phyloP scores from a whole-genome alignment of 2,113 vertebrate species.

The Leiothrix lutea region DNA sequence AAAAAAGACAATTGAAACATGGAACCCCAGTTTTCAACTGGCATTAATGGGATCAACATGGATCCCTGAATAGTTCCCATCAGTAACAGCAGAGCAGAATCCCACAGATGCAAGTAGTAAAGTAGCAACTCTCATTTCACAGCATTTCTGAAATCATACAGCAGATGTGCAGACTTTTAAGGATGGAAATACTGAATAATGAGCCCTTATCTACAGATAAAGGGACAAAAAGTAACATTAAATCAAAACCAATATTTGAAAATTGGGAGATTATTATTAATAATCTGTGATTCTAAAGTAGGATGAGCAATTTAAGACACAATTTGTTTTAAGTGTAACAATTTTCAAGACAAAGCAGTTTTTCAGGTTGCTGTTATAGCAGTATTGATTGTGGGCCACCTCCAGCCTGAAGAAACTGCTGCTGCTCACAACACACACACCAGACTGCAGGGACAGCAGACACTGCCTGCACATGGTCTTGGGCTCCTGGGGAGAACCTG shows the following conservation, averaged over 20 bases:
- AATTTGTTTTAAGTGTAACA: background rate
- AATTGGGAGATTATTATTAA: background rate
- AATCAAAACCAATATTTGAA: background rate
- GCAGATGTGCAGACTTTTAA: background rate
- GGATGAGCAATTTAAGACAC: background rate
- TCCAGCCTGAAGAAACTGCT: background rate
- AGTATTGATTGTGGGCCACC: background rate
- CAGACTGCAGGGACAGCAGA: fast-evolving
- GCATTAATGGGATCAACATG: background rate
- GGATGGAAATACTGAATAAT: background rate
- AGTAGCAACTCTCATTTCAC: background rate
- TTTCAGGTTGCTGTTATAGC: background rate
- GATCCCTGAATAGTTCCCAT: background rate
- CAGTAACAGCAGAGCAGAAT: background rate
- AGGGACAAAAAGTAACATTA: background rate
- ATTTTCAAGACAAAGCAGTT: background rate
- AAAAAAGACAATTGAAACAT: background rate
- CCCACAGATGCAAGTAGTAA: background rate
- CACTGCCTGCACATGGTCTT: fast-evolving
- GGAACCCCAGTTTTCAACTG: background rate
- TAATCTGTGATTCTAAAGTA: background rate
- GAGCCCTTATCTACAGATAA: background rate
- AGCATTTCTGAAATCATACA: background rate
- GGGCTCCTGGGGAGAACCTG: background rate
- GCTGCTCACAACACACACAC: background rate